Evolutionary conservation across 2,113 vertebrate genomes (phyloP), one percentile per base, ranked within the genome.

Genomic region (Petaurus breviceps): DNA sequence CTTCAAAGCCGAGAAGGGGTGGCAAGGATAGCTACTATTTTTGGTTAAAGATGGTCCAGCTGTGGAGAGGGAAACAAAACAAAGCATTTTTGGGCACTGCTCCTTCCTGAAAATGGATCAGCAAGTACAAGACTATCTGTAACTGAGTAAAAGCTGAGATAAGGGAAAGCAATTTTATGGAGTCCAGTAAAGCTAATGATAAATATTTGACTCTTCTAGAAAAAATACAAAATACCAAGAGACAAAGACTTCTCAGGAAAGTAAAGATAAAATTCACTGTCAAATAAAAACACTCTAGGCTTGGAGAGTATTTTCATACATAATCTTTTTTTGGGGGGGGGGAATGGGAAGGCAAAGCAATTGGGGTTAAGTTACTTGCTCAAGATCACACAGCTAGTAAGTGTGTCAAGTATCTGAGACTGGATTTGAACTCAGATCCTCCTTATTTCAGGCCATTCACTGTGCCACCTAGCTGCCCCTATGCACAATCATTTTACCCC

Each of bases 201-300:
- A 89, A 54, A 16, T 6, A 46, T 91, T 90, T 95, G 94, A 93
- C 2, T 92, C 31, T 50, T 28, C 31, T 43, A 22, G 43, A 51
- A 92, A 84, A 84, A 84, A 16, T 84, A 43, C 47, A 92, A 93
- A 53, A 91, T 28, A 92, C 8, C 50, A 22, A 91, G 50, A n/a
- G 90, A 91, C 51, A 50, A 91, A 51, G 22, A 0, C 50, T 51
- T 84, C 77, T 95, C 51, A 77, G 54, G 19, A 92, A 94, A 95
- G 57, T 12, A 16, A 24, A 94, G 77, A 96, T 84, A 93, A n/a
- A 95, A 54, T 53, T 46, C 49, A 95, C 16, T 84, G 19, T 91
- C 24, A 95, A 95, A 84, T 92, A 68, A 94, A 94, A 95, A 77
- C 3, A 22, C 92, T 84, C 43, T 92, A 89, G 68, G n/a, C 52